These are phyloP conservation scores for Paratilapia polleni DNA, from an alignment of 2,113 vertebrate genomes.

Conservation along the genomic window DNA sequence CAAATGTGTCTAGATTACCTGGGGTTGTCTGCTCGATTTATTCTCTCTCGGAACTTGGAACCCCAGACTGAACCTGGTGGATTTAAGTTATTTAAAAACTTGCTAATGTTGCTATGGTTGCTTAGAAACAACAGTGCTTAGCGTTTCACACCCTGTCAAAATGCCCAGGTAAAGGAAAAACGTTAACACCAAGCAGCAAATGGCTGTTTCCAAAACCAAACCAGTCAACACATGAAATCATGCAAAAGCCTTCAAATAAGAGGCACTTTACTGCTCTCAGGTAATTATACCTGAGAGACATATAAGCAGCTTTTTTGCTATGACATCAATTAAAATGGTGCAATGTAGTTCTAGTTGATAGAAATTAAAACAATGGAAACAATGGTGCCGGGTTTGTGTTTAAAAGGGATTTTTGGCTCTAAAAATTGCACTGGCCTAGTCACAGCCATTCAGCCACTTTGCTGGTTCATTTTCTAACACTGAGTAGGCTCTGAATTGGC, in stretches of 20 bases:
- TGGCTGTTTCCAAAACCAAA: conserved; percentile 35
- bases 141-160: conserved; percentile 21
- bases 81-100: conserved; percentile 32
- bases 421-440: conserved; percentile 42
- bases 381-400: conserved; percentile 37
- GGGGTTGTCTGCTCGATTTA: conserved; percentile 8
- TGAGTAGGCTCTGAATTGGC: conserved; percentile 59
- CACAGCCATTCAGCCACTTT: conserved; percentile 49
- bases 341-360: conserved; percentile 41
- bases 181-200: conserved; percentile 4
- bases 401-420: conserved; percentile 59
- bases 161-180: conserved; percentile 12
- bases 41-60: conserved; percentile 12
- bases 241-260: conserved; percentile 30
- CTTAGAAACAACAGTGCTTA: conserved; percentile 6
- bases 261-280: conserved; percentile 38
- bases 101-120: conserved; percentile 41
- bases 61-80: not conserved
- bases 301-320: conserved; percentile 43
- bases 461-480: conserved; percentile 66
- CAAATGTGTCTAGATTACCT: conserved; percentile 2
- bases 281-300: conserved; percentile 58
- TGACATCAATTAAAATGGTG: conserved; percentile 48
- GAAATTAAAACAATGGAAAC: conserved; percentile 53
- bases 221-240: conserved; percentile 34